Percentiles rank a stretch among this genome's conserved stretches.
Evolutionary conservation across 2,888 invertebrate species (phyloP).

Genomic region (Acleris emargana): DNA sequence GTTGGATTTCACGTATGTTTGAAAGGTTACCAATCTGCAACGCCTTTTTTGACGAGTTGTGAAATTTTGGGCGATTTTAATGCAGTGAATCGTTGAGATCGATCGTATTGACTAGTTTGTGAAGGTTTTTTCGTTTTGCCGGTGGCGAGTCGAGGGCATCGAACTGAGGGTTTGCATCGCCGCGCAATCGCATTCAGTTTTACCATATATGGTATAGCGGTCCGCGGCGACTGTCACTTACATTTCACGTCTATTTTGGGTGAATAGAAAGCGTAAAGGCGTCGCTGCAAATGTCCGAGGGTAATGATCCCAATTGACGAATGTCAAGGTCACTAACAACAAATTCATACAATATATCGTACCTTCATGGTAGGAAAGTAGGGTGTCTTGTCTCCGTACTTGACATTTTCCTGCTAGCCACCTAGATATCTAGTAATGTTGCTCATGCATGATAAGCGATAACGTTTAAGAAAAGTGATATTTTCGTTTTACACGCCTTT

Average conservation of each 20-base stretch:
- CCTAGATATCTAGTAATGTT: too few species aligned
- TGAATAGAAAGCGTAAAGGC: slow-evolving; percentile 29
- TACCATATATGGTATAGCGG: slow-evolving; percentile 79
- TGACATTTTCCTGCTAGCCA: too few species aligned
- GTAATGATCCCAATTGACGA: slow-evolving; percentile 56
- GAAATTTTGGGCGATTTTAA: slow-evolving; percentile 36
- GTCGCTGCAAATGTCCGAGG: slow-evolving; percentile 42
- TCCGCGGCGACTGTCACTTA: slow-evolving; percentile 60
- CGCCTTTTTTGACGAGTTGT: slow-evolving; percentile 74
- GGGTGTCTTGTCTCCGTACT: too few species aligned
- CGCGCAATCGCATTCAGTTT: slow-evolving; percentile 79
- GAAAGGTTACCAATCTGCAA: slow-evolving; percentile 71
- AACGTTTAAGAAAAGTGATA: too few species aligned
- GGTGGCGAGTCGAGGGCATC: slow-evolving; percentile 64
- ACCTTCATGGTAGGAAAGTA: too few species aligned
- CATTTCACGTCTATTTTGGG: slow-evolving; percentile 54
- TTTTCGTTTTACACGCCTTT: too few species aligned
- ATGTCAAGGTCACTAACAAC: slow-evolving; percentile 65
- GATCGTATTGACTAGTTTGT: slow-evolving; percentile 41
- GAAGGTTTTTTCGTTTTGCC: slow-evolving; percentile 33
- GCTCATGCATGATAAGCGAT: too few species aligned
- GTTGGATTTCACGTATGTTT: slow-evolving; percentile 79
- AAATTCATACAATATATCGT: slow-evolving; percentile 14
- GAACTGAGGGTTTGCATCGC: slow-evolving; percentile 74
- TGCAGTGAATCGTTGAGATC: slow-evolving; percentile 39